A percentile compares a stretch with the other conserved stretches of the same genome.
These are phyloP conservation scores for Xenops minutus DNA, from an alignment of 2,797 vertebrate species.

Conservation along the genomic window DNA sequence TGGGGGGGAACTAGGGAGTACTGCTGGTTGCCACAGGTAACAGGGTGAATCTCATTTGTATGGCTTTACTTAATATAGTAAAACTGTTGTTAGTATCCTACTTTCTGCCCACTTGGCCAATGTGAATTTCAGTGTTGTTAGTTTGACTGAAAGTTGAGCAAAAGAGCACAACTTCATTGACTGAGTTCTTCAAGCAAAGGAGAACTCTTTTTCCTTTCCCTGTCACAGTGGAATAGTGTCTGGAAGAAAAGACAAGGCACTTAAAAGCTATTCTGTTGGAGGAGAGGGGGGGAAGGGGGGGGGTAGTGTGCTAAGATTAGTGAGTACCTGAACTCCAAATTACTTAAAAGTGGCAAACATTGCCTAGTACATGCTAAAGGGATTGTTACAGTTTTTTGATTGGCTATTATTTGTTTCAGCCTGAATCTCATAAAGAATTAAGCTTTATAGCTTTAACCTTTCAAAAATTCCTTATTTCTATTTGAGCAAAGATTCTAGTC, in stretches of 20 bases:
- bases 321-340: neutral
- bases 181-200: neutral
- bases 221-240: too few relatives aligned
- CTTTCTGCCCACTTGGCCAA: neutral
- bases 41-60: neutral
- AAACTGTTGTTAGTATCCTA: neutral
- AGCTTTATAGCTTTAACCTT: neutral
- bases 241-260: neutral
- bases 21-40: neutral
- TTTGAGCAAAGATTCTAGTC: neutral
- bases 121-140: neutral
- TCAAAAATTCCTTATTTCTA: neutral
- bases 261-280: neutral
- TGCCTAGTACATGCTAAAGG: neutral
- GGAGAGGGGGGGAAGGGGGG: too few relatives aligned
- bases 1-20: neutral
- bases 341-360: neutral
- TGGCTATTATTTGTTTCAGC: neutral
- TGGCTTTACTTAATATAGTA: neutral
- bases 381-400: fast-evolving
- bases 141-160: neutral
- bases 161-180: neutral
- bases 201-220: neutral
- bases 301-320: neutral
- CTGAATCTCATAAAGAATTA: neutral